Evolutionary conservation across 2,888 invertebrate species (phyloP).

Genomic region (Rhogogaster chlorosoma): DNA sequence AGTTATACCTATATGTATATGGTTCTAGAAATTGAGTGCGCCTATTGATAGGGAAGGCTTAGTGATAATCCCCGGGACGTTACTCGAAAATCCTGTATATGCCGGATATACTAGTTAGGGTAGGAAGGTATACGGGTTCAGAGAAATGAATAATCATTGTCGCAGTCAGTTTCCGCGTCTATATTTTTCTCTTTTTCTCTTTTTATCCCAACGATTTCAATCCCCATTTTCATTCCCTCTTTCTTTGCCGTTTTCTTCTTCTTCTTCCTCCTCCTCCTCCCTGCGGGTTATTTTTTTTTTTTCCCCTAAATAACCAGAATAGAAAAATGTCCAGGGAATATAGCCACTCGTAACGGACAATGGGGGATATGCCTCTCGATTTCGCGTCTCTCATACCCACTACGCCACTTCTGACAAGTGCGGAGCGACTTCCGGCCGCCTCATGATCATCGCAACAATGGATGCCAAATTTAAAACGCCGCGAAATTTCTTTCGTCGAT

Average conservation of each 20-base stretch:
- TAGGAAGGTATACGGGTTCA: background rate
- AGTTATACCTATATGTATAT: background rate
- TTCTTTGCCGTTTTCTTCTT: too few species aligned
- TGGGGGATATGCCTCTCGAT: background rate
- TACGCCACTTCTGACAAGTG: slow-evolving; percentile 71
- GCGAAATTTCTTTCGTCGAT: background rate
- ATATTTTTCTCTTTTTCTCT: too few species aligned
- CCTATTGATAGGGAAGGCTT: slow-evolving; percentile 35
- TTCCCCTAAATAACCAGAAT: background rate
- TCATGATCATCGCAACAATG: slow-evolving; percentile 68
- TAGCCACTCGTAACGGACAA: background rate
- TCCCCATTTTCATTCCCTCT: too few species aligned
- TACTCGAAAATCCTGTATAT: slow-evolving; percentile 16
- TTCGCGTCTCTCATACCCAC: background rate
- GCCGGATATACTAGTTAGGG: background rate
- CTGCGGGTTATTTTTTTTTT: background rate
- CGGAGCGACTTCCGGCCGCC: slow-evolving; percentile 71
- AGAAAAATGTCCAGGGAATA: background rate
- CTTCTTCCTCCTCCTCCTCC: too few species aligned
- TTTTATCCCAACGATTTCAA: background rate
- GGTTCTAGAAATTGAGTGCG: slow-evolving; percentile 18
- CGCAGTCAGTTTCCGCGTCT: background rate
- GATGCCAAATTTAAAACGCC: slow-evolving; percentile 69
- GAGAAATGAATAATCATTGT: background rate
- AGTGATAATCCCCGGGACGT: slow-evolving; percentile 16